Evolutionary conservation across 1,140 invertebrate species (phyloP).

Genomic region (Brachionus asplanchnoidis): DNA sequence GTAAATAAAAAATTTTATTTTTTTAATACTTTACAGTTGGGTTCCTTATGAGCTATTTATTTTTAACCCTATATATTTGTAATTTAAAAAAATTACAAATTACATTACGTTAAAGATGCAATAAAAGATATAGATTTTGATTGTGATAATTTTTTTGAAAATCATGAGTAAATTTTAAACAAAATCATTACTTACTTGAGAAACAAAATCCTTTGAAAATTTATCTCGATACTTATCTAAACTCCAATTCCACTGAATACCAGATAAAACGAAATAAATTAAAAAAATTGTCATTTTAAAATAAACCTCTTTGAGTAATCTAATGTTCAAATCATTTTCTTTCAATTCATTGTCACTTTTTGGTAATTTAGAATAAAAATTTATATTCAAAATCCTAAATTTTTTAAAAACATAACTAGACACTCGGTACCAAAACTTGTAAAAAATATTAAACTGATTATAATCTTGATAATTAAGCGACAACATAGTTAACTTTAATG

Average conservation of each 20-base stretch:
- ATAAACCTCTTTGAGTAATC: neutral
- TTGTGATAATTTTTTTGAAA: no score
- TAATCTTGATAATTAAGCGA: neutral
- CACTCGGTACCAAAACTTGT: neutral
- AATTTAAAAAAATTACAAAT: no score
- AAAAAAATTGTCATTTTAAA: neutral
- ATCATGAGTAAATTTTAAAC: no score
- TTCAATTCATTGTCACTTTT: neutral
- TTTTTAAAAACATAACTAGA: neutral
- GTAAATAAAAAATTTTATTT: no score
- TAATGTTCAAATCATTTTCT: neutral
- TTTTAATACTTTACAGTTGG: no score
- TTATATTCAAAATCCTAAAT: neutral
- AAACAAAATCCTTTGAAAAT: neutral
- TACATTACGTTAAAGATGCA: no score
- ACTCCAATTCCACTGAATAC: neutral
- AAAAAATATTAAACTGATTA: conserved; percentile 10
- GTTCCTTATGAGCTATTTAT: no score
- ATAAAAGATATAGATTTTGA: no score
- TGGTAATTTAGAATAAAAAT: neutral
- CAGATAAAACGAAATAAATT: conserved; percentile 11
- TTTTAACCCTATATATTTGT: no score
- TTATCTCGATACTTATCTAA: neutral
- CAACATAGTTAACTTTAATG: neutral
- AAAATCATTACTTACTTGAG: neutral